A percentile compares a stretch with the other conserved stretches of the same genome.
Evolutionary conservation across 2,797 vertebrate genomes (phyloP).

Genomic region (Gymnothorax javanicus): DNA sequence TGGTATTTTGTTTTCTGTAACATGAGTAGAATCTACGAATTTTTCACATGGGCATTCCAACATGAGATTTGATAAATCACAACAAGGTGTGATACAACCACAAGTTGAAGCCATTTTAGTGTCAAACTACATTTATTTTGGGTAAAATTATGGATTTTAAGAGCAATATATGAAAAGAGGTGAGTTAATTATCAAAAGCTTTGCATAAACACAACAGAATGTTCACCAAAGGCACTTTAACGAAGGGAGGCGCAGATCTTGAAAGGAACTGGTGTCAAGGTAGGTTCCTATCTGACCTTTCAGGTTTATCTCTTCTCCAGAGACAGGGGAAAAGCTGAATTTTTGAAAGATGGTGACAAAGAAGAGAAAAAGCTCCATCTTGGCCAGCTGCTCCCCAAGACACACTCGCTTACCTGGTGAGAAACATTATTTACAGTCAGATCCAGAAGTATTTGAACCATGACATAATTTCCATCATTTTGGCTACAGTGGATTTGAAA

Average conservation of each 20-base stretch:
- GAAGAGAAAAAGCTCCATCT: slow-evolving; percentile 76
- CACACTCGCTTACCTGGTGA: slow-evolving; percentile 78
- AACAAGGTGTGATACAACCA: not conserved
- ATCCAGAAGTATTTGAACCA: too few species aligned
- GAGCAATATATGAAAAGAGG: not conserved
- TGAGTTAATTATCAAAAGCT: not conserved
- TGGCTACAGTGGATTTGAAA: too few species aligned
- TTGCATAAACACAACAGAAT: not conserved
- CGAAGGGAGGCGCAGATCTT: slow-evolving; percentile 65
- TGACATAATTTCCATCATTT: too few species aligned
- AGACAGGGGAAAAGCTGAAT: slow-evolving; percentile 73
- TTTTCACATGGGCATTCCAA: not conserved
- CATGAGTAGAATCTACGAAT: not conserved
- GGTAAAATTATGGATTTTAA: not conserved
- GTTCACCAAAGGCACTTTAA: slow-evolving; percentile 37
- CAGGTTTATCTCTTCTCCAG: slow-evolving; percentile 53
- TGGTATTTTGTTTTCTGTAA: too few species aligned
- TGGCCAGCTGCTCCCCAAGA: slow-evolving; percentile 79
- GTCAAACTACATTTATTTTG: not conserved
- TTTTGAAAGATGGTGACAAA: slow-evolving; percentile 75
- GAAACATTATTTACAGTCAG: not conserved
- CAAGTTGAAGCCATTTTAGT: not conserved
- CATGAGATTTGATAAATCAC: not conserved
- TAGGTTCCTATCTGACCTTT: slow-evolving; percentile 70
- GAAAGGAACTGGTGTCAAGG: slow-evolving; percentile 73